A percentile compares a stretch with the other conserved stretches of the same genome.
Evolutionary conservation across 2,888 invertebrate genomes (phyloP).

Genomic region (Catocala sponsa): DNA sequence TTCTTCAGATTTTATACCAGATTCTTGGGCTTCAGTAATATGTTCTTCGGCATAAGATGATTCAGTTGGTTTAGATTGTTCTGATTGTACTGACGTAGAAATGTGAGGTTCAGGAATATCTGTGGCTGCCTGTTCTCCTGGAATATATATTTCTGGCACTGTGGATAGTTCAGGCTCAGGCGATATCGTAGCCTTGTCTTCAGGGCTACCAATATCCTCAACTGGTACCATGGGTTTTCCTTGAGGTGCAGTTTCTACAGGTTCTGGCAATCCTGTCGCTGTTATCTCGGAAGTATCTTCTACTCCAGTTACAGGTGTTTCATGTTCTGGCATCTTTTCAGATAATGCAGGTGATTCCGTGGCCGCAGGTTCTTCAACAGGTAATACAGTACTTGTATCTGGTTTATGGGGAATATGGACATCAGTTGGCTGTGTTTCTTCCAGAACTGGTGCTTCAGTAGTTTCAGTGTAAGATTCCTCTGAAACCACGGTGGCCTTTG

Average conservation of each 20-base stretch:
- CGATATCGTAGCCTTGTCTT: conserved; percentile 27
- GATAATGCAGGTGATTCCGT: conserved; percentile 17
- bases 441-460: conserved; percentile 2
- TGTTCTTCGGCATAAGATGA: conserved; percentile 12
- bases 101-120: conserved; percentile 20
- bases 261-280: conserved; percentile 27
- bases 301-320: conserved; percentile 11
- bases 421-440: neutral
- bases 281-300: conserved; percentile 12
- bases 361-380: neutral
- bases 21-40: conserved; percentile 21
- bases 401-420: neutral
- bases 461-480: conserved; percentile 8
- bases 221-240: conserved; percentile 23
- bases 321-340: conserved; percentile 17
- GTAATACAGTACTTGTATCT: conserved; percentile 4
- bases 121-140: conserved; percentile 17
- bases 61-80: conserved; percentile 9
- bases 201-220: conserved; percentile 15
- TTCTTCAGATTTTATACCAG: conserved; percentile 16
- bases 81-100: conserved; percentile 14
- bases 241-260: conserved; percentile 20
- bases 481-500: conserved; percentile 1
- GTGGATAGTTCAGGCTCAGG: conserved; percentile 23
- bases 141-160: conserved; percentile 15